These are phyloP conservation scores for Odontomyia ornata DNA, from an alignment of 2,888 invertebrate species.

Conservation along the genomic window DNA sequence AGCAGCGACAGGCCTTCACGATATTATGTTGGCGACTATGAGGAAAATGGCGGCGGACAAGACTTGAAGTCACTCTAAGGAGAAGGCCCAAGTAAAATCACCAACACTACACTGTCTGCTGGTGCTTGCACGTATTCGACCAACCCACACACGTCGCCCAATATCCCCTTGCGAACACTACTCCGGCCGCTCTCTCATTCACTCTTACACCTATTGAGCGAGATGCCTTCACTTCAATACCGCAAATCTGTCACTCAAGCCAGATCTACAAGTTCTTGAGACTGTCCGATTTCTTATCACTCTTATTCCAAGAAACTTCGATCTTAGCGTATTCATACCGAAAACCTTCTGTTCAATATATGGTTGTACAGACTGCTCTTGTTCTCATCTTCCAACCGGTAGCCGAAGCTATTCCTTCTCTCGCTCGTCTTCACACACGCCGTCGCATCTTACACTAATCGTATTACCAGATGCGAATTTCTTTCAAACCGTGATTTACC, in stretches of 20 bases:
- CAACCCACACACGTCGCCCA: slow-evolving; percentile 11
- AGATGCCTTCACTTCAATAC: not conserved
- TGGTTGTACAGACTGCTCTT: not conserved
- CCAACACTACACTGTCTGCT: slow-evolving; percentile 1
- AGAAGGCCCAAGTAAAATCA: not conserved
- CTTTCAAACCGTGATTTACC: not conserved
- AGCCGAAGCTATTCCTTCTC: not conserved
- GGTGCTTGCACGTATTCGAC: not conserved
- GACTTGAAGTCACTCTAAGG: slow-evolving; percentile 30
- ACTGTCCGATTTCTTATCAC: not conserved
- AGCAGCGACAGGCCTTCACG: slow-evolving; percentile 48
- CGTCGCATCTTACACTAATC: not conserved
- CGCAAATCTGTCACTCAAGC: not conserved
- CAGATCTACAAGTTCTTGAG: not conserved
- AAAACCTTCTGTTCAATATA: not conserved
- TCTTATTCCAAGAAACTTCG: not conserved
- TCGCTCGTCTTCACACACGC: not conserved
- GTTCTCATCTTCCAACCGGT: slow-evolving; percentile 6
- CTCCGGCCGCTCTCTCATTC: not conserved
- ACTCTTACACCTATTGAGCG: not conserved
- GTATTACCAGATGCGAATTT: slow-evolving; percentile 8
- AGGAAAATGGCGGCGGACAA: slow-evolving; percentile 56
- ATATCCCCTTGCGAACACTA: not conserved
- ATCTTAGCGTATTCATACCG: not conserved
- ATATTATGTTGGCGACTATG: slow-evolving; percentile 58